These are phyloP conservation scores for Glossosoma conforme DNA, from an alignment of 1,140 invertebrate species.

Conservation along the genomic window DNA sequence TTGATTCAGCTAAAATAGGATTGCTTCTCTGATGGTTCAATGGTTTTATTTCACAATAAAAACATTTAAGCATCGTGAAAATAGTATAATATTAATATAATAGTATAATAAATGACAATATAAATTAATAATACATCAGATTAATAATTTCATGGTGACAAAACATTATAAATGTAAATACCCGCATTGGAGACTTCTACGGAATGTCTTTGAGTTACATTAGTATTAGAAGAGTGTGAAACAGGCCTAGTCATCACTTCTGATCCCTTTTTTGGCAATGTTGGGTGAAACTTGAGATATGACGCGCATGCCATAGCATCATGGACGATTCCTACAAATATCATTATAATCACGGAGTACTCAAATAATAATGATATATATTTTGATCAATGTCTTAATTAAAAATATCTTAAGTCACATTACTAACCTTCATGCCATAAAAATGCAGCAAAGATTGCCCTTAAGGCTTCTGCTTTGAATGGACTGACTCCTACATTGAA, in stretches of 20 bases:
- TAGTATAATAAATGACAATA: no score
- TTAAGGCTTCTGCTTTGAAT: slow-evolving; percentile 85
- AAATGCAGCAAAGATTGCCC: slow-evolving; percentile 92
- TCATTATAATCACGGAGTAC: no score
- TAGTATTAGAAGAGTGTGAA: slow-evolving; percentile 49
- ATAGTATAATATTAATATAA: no score
- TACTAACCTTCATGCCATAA: slow-evolving; percentile 86
- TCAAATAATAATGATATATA: slow-evolving; percentile 7
- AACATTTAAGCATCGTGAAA: no score
- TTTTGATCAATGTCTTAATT: not conserved
- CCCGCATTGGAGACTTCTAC: slow-evolving; percentile 78
- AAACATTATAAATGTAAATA: slow-evolving; percentile 11
- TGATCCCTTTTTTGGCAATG: slow-evolving; percentile 74
- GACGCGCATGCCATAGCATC: slow-evolving; percentile 97
- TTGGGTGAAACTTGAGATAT: slow-evolving; percentile 92
- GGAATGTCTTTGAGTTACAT: slow-evolving; percentile 72
- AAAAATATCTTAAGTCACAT: not conserved
- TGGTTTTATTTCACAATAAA: no score
- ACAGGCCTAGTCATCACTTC: slow-evolving; percentile 58
- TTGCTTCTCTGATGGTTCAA: no score
- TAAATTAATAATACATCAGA: no score
- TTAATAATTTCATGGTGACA: no score
- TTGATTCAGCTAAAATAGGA: no score
- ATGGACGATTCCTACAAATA: slow-evolving; percentile 71
- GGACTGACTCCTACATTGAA: slow-evolving; percentile 75